phyloP scores from a whole-genome alignment of 1,140 invertebrate species.

The Spodoptera frugiperda region DNA sequence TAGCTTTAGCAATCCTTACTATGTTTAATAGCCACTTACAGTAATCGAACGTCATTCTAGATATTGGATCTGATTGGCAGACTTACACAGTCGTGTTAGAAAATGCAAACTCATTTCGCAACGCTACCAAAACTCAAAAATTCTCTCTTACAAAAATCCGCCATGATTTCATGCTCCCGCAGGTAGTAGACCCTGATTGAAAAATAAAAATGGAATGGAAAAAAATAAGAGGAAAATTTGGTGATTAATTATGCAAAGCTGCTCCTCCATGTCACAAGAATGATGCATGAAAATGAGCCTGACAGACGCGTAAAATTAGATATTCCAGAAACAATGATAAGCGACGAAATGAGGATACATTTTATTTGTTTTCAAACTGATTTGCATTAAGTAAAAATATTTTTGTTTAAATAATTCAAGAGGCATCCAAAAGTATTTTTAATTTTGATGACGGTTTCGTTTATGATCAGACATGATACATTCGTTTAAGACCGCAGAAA shows the following conservation, averaged over 20 bases:
- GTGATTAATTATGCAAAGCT: constrained; percentile 34
- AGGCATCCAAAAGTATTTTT: too few species aligned
- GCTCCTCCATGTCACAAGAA: constrained; percentile 20
- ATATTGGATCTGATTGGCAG: constrained; percentile 53
- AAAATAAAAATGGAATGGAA: constrained; percentile 14
- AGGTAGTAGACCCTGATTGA: constrained; percentile 1
- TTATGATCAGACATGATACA: too few species aligned
- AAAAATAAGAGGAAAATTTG: constrained; percentile 4
- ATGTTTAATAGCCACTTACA: constrained; percentile 54
- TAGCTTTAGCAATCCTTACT: constrained; percentile 21
- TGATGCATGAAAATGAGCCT: constrained; percentile 27
- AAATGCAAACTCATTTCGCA: constrained; percentile 32
- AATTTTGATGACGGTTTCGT: too few species aligned
- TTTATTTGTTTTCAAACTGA: constrained; percentile 18
- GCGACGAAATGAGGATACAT: background rate
- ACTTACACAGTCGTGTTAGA: constrained; percentile 48
- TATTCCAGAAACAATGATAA: constrained; percentile 1
- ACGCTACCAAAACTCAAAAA: constrained; percentile 5
- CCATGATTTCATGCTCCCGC: constrained; percentile 2
- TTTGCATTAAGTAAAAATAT: background rate
- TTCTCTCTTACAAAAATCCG: background rate
- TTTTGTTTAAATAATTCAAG: background rate
- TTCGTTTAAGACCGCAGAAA: too few species aligned
- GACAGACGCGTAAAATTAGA: constrained; percentile 14
- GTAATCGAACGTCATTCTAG: constrained; percentile 55